These are phyloP conservation scores for Andrena fulva DNA, from an alignment of 2,888 invertebrate species.

Conservation along the genomic window DNA sequence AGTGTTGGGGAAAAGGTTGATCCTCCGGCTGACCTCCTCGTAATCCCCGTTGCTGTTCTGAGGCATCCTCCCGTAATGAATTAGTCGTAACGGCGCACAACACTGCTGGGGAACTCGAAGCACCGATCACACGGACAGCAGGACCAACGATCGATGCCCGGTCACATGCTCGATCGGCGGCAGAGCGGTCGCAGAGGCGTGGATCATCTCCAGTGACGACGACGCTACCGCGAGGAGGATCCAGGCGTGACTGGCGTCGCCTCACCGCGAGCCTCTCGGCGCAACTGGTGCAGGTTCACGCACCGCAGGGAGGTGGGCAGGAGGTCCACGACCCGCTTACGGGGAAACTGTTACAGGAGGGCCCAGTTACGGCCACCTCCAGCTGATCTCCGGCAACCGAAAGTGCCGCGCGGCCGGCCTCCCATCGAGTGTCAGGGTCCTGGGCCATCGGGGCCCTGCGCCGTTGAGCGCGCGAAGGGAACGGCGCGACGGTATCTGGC, in stretches of 20 bases:
- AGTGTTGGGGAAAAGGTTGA: not conserved
- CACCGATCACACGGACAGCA: not conserved
- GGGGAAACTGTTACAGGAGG: constrained; percentile 56
- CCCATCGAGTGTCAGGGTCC: not conserved
- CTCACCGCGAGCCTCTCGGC: constrained; percentile 33
- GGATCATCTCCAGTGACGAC: constrained; percentile 22
- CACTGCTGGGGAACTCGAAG: not conserved
- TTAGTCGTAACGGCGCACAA: constrained; percentile 1
- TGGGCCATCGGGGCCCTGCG: no score
- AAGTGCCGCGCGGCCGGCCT: not conserved
- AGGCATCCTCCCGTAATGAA: constrained; percentile 38
- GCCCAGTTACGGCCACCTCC: constrained; percentile 36
- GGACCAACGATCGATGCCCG: not conserved
- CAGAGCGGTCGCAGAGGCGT: not conserved
- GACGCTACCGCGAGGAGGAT: constrained; percentile 46
- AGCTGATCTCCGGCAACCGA: not conserved
- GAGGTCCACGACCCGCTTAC: constrained; percentile 59
- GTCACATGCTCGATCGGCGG: constrained; percentile 31
- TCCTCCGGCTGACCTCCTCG: constrained; percentile 50
- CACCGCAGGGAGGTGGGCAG: constrained; percentile 45
- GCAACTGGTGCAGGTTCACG: constrained; percentile 64
- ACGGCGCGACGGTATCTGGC: not conserved
- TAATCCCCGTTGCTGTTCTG: constrained; percentile 36
- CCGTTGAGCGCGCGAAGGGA: no score
- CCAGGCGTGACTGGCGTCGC: constrained; percentile 51